A percentile compares a stretch with the other conserved stretches of the same genome.
These are phyloP conservation scores for Ctena decussata DNA, from an alignment of 2,888 invertebrate species.

Conservation along the genomic window DNA sequence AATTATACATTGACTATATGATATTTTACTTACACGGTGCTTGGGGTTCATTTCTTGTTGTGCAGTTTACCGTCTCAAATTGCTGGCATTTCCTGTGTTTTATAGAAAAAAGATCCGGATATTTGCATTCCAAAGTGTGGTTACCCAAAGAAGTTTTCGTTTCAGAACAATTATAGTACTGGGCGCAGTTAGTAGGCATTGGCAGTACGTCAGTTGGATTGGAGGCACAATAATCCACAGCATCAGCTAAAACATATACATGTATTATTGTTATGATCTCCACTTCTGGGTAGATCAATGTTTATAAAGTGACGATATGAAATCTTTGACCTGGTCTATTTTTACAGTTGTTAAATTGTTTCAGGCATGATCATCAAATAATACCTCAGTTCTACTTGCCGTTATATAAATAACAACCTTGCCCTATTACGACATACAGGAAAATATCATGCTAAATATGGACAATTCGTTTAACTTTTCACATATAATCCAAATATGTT, in stretches of 20 bases:
- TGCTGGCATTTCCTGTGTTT: constrained; percentile 37
- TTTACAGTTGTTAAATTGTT: too few species aligned
- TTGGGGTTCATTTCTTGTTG: constrained; percentile 51
- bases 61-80: constrained; percentile 56
- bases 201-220: constrained; percentile 53
- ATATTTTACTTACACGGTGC: constrained; percentile 52
- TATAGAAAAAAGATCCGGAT: constrained; percentile 62
- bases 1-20: not conserved
- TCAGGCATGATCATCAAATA: too few species aligned
- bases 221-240: constrained; percentile 56
- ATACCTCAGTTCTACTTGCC: too few species aligned
- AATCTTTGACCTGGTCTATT: too few species aligned
- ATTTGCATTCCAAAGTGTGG: constrained; percentile 49
- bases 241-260: constrained; percentile 63
- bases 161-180: constrained; percentile 61
- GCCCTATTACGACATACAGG: too few species aligned
- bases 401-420: too few species aligned
- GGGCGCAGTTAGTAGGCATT: constrained; percentile 60
- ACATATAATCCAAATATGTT: too few species aligned
- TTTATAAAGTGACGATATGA: too few species aligned
- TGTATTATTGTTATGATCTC: too few species aligned
- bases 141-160: constrained; percentile 16
- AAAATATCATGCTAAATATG: too few species aligned
- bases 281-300: too few species aligned
- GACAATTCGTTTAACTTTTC: too few species aligned